Conservation (phyloP, 2,888 invertebrate genomes). For the Malacosoma neustria region DNA sequence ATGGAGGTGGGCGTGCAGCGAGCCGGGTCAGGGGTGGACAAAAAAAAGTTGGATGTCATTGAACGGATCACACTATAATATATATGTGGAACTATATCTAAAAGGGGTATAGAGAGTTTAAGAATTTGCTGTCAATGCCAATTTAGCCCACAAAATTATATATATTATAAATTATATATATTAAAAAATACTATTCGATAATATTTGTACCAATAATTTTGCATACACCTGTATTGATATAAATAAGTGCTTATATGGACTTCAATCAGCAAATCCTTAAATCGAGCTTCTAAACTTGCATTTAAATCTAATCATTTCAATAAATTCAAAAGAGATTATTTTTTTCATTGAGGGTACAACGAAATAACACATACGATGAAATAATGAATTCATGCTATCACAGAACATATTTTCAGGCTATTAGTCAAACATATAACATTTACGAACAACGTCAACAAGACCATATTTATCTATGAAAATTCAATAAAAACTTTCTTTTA, state of each 20-base stretch:
- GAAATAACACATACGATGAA: constrained; percentile 19
- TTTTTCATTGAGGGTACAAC: constrained; percentile 39
- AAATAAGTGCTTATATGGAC: too few relatives aligned
- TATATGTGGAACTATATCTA: constrained; percentile 53
- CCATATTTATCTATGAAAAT: constrained; percentile 11
- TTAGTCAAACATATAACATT: constrained; percentile 55
- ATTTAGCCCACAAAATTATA: too few relatives aligned
- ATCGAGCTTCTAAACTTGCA: constrained; percentile 42
- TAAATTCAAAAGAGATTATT: constrained; percentile 53
- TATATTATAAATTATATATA: too few relatives aligned
- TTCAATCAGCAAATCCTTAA: constrained; percentile 45
- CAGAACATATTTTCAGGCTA: constrained; percentile 45
- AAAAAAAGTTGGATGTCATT: constrained; percentile 72
- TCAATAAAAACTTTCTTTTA: constrained; percentile 5
- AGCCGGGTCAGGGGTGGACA: constrained; percentile 62
- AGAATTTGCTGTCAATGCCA: constrained; percentile 26
- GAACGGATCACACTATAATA: constrained; percentile 65
- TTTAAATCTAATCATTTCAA: constrained; percentile 47
- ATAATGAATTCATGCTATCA: constrained; percentile 46
- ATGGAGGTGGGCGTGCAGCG: constrained; percentile 66
- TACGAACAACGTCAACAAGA: constrained; percentile 45
- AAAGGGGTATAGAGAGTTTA: constrained; percentile 30
- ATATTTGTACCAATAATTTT: too few relatives aligned
- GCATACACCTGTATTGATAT: too few relatives aligned
- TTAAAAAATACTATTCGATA: too few relatives aligned